These are phyloP conservation scores for Reticulitermes lucifugus DNA, from an alignment of 2,888 invertebrate species.

Conservation along the genomic window DNA sequence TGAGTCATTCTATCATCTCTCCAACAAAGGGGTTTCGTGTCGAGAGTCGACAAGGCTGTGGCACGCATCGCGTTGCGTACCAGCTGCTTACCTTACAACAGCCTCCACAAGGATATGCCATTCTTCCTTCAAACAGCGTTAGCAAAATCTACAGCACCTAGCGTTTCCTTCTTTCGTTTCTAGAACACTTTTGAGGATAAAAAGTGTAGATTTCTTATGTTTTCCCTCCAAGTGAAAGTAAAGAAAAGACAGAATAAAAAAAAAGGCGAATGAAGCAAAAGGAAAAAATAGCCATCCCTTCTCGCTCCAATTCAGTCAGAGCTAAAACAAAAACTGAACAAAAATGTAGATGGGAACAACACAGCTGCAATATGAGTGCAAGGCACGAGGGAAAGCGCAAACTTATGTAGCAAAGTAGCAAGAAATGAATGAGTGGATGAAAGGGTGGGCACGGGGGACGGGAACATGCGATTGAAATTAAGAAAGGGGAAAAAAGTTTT, in stretches of 20 bases:
- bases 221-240: background rate
- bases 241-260: background rate
- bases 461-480: background rate
- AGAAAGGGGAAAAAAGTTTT: background rate
- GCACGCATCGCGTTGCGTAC: background rate
- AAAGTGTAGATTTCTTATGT: constrained; percentile 7
- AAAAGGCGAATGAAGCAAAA: background rate
- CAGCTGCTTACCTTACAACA: background rate
- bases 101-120: background rate
- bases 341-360: constrained; percentile 19
- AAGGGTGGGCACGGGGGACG: background rate
- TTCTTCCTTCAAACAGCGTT: background rate
- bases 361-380: background rate
- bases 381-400: background rate
- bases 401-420: background rate
- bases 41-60: background rate
- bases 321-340: constrained; percentile 25
- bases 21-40: background rate
- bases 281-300: background rate
- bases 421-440: background rate
- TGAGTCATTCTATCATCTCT: background rate
- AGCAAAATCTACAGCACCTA: background rate
- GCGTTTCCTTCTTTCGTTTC: background rate
- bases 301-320: background rate
- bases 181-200: constrained; percentile 17